Evolutionary conservation across 2,888 invertebrate species (phyloP).

Genomic region (Ariolimax columbianus): DNA sequence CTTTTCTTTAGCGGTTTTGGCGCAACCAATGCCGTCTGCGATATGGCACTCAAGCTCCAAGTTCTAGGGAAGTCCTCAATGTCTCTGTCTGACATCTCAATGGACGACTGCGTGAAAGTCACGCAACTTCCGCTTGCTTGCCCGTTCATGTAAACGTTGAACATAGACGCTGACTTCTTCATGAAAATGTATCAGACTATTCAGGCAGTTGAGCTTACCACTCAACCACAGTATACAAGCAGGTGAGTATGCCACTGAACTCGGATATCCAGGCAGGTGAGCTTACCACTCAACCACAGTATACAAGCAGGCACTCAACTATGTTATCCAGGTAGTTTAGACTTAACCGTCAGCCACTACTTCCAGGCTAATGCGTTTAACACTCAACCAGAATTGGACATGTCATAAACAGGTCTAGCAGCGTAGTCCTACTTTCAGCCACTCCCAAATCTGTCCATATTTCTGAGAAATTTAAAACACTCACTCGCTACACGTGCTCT

Average conservation of each 20-base stretch:
- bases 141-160: neutral
- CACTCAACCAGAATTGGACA: neutral
- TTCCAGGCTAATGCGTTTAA: no score
- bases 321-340: neutral
- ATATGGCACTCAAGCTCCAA: neutral
- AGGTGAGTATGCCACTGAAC: no score
- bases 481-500: neutral
- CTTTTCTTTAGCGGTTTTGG: neutral
- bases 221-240: neutral
- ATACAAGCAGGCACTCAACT: no score
- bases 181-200: neutral
- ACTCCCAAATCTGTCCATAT: neutral
- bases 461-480: neutral
- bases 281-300: neutral
- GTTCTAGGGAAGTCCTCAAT: neutral
- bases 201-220: neutral
- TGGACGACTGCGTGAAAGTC: neutral
- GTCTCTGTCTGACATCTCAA: neutral
- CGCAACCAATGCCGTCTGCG: neutral
- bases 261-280: neutral
- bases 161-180: neutral
- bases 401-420: neutral
- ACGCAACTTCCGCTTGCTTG: neutral
- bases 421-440: neutral
- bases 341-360: neutral